phyloP scores from a whole-genome alignment of 2,888 invertebrate genomes.

The Nudaria mundana region DNA sequence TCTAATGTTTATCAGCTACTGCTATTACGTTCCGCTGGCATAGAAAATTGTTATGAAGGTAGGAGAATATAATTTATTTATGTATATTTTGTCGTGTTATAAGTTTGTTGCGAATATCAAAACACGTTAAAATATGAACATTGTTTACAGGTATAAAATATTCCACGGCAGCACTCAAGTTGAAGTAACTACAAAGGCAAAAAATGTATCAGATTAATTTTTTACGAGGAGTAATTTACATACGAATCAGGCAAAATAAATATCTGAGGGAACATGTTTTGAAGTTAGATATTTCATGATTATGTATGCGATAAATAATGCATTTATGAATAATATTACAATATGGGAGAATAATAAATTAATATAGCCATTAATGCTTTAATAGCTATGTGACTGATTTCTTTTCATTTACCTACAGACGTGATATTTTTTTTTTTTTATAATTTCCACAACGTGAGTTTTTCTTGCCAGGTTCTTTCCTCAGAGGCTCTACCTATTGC shows the following conservation, averaged over 20 bases:
- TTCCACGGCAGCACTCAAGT: conserved; percentile 15
- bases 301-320: not conserved
- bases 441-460: too few species aligned
- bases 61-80: conserved; percentile 24
- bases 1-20: conserved; percentile 32
- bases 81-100: conserved; percentile 14
- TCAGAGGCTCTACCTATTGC: too few species aligned
- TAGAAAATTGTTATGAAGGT: conserved; percentile 20
- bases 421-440: not conserved
- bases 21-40: conserved; percentile 15
- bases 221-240: too few species aligned
- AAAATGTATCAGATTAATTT: not conserved
- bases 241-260: too few species aligned
- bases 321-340: not conserved
- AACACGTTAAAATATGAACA: conserved; percentile 25
- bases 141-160: conserved; percentile 25
- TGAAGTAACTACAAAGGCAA: not conserved
- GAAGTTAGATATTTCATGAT: not conserved
- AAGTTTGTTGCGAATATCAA: conserved; percentile 24
- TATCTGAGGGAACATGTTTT: too few species aligned
- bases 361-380: not conserved
- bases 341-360: not conserved
- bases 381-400: not conserved
- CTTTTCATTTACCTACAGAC: not conserved
- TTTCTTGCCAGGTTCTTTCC: too few species aligned